Base-by-base conservation (phyloP, 2,888 invertebrate genomes). In the Chrysina gloriosa region DNA sequence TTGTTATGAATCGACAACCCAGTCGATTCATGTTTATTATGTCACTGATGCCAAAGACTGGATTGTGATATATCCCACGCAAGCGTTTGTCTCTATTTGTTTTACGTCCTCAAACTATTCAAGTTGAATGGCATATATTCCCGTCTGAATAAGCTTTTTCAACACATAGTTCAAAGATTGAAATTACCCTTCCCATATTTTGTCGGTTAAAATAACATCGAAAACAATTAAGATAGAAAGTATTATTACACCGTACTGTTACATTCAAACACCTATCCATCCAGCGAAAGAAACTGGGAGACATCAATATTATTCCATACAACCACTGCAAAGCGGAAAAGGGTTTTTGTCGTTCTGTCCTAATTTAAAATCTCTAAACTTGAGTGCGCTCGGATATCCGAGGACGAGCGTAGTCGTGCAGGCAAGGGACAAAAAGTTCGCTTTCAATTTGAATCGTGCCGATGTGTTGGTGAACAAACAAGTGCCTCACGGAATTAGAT, bases 401-500 rank as follows among this genome's bases (percentile, higher is more conserved):
- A 9, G 31, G 31, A 9, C 19, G 29, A 29, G 29, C 5, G 2
- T 19, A 9, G 23, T 56, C 39, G 36, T 36, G 36, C n/a, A 6
- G 31, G 64, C 11, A 67, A 45, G 66, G 65, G 31, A 66, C 68
- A 65, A 69, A 69, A 70, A 69, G 58, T 68, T 54, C 39, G 27
- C 42, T 68, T 68, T 70, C 36, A 50, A 66, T 65, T 70, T 48
- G 25, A 50, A 31, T 29, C 45, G 45, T 50, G 34, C 54, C 65
- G 36, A 70, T 48, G 63, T 69, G 45, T 36, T 19, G 34, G 47
- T 21, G 67, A 63, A 42, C 67, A 69, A 71, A 61, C 68, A 70
- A 64, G 67, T 67, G 65, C 70, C 63, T 45, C 39, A 54, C 34
- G 47, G 67, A 70, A 68, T 70, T 63, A 67, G 63, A 68, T 42